Evolutionary conservation across 1,140 invertebrate genomes (phyloP).

Genomic region (Solenopsis invicta): DNA sequence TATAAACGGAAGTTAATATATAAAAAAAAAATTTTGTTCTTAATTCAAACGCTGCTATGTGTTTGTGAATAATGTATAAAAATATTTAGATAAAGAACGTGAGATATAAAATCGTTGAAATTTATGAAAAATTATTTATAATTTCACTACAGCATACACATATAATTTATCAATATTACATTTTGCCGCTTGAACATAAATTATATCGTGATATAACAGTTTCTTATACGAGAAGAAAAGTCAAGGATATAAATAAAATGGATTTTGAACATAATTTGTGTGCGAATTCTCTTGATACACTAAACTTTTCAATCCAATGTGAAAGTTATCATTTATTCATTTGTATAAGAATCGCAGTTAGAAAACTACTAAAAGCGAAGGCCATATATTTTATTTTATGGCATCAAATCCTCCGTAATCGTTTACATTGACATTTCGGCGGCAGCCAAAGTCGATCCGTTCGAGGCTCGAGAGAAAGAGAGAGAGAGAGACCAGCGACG

Average conservation of each 20-base stretch:
- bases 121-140: not conserved
- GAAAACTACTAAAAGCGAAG: not conserved
- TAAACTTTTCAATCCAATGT: not conserved
- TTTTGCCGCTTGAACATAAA: not conserved
- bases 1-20: not conserved
- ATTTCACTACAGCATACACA: not conserved
- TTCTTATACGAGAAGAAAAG: not conserved
- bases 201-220: not conserved
- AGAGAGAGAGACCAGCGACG: constrained; percentile 14
- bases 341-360: not conserved
- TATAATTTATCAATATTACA: not conserved
- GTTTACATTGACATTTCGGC: constrained; percentile 23
- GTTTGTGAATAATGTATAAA: not conserved
- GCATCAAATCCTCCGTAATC: not conserved
- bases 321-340: not conserved
- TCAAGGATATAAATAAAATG: not conserved
- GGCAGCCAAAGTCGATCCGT: constrained; percentile 1
- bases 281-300: not conserved
- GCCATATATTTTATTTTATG: not conserved
- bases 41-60: not conserved
- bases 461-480: not conserved
- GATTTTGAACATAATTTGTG: not conserved
- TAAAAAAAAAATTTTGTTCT: not conserved
- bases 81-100: not conserved
- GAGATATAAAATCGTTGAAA: not conserved